Conservation (phyloP, 2,888 invertebrate genomes). For the Eulithis testata region DNA sequence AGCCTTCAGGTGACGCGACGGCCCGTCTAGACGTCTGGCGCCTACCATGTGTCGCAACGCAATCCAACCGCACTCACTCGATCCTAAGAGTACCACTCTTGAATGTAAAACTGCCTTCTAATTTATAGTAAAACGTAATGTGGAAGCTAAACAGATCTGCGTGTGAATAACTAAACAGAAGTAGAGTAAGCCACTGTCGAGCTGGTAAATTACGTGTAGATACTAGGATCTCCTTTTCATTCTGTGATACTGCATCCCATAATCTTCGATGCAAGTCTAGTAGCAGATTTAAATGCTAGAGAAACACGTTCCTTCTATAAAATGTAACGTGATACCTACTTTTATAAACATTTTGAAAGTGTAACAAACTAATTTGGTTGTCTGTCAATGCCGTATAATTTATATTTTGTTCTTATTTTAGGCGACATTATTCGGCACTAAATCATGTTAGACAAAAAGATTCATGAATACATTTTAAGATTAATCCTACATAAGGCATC, state of each 20-base stretch:
- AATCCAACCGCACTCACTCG: conserved; percentile 42
- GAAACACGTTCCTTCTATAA: background rate
- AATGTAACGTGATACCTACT: background rate
- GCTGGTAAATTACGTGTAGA: background rate
- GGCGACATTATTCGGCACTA: conserved; percentile 30
- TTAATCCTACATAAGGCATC: conserved; percentile 31
- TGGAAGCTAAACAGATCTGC: conserved; percentile 25
- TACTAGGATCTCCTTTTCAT: too few relatives aligned
- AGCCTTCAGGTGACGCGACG: conserved; percentile 74
- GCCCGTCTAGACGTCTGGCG: conserved; percentile 73
- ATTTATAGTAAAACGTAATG: conserved; percentile 25
- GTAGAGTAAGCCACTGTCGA: background rate
- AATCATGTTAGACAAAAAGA: conserved; percentile 40
- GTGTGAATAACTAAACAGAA: conserved; percentile 7
- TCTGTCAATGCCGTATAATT: conserved; percentile 20
- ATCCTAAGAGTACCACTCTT: conserved; percentile 29
- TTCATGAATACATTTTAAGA: conserved; percentile 38
- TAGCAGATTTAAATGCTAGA: too few relatives aligned
- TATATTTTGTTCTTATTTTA: conserved; percentile 31
- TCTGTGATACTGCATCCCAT: too few relatives aligned
- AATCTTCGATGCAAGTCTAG: too few relatives aligned
- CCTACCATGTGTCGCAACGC: conserved; percentile 64
- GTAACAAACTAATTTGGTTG: conserved; percentile 18
- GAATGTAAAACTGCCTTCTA: conserved; percentile 20
- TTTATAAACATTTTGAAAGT: conserved; percentile 13